Evolutionary conservation across 1,140 invertebrate species (phyloP), one percentile per base, ranked within the genome.

Genomic region (Aphelenchoides besseyi): DNA sequence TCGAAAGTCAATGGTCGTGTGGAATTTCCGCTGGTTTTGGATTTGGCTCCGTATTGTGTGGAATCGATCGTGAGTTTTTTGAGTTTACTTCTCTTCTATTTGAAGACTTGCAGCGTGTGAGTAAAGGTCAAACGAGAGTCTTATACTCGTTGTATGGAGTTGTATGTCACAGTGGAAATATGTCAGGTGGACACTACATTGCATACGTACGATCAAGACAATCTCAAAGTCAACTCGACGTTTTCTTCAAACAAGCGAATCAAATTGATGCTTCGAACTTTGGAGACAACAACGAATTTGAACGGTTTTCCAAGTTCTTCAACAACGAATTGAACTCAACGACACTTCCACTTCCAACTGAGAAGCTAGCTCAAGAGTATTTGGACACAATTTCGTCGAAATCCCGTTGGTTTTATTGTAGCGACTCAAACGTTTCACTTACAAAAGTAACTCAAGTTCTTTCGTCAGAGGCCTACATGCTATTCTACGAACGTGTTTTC

Each of bases 391-490:
- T 70, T n/a, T 29, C 52, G 18, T 29, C 32, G 12, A 48, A 37
- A 1, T 92, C 91, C 5, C 90, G 89, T 79, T 97, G 95, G 95
- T 98, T 91, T 86, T 91, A 91, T 83, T 90, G 96, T 53, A 96
- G 93, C 69, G 95, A 97, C 87, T 91, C 90, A 68, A 86, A 87
- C 78, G 92, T 96, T 0, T 88, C 87, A 29, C 90, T 92, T 85
- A 91, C 92, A 2, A 88, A 89, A 37, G 92, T 97, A 87, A 91
- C 90, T 66, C 87, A 88, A 77, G 93, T 96, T 0, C 88, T 87
- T 32, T 90, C 92, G 85, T 90, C 92, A 48, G 91, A 97, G 86
- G 95, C 95, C n/a, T 98, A 97, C 86, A 87, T 98, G n/a, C n/a
- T n/a, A n/a, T n/a, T n/a, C n/a, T n/a, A n/a, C n/a, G n/a, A n/a